Conservation (phyloP, 2,113 vertebrate genomes). For the Manacus vitellinus region DNA sequence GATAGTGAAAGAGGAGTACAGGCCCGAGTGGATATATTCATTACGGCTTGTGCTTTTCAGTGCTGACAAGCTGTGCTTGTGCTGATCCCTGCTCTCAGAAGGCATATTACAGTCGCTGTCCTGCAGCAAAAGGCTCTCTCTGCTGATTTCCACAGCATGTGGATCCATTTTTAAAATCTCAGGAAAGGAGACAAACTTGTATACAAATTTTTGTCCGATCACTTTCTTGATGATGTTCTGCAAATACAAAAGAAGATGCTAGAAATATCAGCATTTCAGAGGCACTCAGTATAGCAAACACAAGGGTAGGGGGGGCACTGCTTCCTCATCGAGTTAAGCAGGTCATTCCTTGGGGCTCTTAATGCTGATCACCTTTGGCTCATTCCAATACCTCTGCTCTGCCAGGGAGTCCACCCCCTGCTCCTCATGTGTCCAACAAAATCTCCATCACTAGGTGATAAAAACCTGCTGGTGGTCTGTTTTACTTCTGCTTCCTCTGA, state of each 20-base stretch:
- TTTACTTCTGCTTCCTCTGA: not conserved
- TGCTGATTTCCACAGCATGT: slow-evolving; percentile 86
- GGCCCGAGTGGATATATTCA: slow-evolving; percentile 89
- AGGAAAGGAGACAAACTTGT: slow-evolving; percentile 97
- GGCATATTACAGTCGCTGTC: slow-evolving; percentile 81
- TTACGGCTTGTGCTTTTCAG: slow-evolving; percentile 84
- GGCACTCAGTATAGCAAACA: not conserved
- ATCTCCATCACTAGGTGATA: not conserved
- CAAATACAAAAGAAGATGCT: slow-evolving; percentile 56
- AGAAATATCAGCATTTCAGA: not conserved
- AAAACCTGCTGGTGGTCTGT: not conserved
- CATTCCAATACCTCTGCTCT: not conserved
- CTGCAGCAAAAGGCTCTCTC: slow-evolving; percentile 84
- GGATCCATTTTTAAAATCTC: slow-evolving; percentile 96
- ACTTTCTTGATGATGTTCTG: slow-evolving; percentile 99
- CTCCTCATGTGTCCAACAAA: not conserved
- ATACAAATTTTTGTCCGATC: slow-evolving; percentile 96
- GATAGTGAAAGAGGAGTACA: slow-evolving; percentile 93
- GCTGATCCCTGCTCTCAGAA: slow-evolving; percentile 77
- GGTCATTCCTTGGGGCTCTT: not conserved
- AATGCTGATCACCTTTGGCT: not conserved
- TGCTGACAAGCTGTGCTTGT: slow-evolving; percentile 80
- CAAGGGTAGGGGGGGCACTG: not conserved
- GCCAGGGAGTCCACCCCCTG: not conserved
- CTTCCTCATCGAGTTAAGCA: not conserved